Percentiles rank a stretch among this genome's conserved stretches.
Conservation (phyloP, 2,888 invertebrate species). For the Neuroscelio doddi region DNA sequence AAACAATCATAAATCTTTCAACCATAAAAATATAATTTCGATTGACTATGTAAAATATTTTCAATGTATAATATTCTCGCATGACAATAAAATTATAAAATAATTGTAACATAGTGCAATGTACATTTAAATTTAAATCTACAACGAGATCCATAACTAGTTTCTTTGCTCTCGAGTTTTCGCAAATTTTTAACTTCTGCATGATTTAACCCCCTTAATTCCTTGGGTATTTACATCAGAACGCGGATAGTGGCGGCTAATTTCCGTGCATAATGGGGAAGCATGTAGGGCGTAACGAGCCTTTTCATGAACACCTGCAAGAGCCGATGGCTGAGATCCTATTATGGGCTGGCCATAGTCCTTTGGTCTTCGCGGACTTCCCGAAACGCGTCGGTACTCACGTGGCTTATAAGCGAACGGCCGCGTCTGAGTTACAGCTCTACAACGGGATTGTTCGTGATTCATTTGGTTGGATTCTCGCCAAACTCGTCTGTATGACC, state of each 20-base stretch:
- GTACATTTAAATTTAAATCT: no score
- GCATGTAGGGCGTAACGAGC: constrained; percentile 26
- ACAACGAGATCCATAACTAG: no score
- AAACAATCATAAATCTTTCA: no score
- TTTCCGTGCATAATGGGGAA: constrained; percentile 43
- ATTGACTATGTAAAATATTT: no score
- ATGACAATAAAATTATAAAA: no score
- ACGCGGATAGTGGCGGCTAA: constrained; percentile 40
- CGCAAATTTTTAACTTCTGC: no score
- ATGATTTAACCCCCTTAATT: constrained; percentile 2
- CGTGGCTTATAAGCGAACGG: constrained; percentile 41
- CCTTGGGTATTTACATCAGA: constrained; percentile 39
- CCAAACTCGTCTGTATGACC: constrained; percentile 55
- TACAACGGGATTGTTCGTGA: constrained; percentile 55
- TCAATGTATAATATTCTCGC: no score
- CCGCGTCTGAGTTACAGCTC: constrained; percentile 54
- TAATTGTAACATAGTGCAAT: no score
- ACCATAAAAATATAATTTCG: no score
- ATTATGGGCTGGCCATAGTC: constrained; percentile 32
- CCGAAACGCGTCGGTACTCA: constrained; percentile 30
- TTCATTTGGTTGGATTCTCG: constrained; percentile 61
- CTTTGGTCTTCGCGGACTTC: constrained; percentile 30
- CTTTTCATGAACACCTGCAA: constrained; percentile 31
- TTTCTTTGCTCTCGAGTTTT: no score
- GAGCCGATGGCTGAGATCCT: constrained; percentile 33